Percentiles rank a stretch among this genome's conserved stretches.
These are phyloP conservation scores for Tiliqua scincoides DNA, from an alignment of 2,113 vertebrate genomes.

Conservation along the genomic window DNA sequence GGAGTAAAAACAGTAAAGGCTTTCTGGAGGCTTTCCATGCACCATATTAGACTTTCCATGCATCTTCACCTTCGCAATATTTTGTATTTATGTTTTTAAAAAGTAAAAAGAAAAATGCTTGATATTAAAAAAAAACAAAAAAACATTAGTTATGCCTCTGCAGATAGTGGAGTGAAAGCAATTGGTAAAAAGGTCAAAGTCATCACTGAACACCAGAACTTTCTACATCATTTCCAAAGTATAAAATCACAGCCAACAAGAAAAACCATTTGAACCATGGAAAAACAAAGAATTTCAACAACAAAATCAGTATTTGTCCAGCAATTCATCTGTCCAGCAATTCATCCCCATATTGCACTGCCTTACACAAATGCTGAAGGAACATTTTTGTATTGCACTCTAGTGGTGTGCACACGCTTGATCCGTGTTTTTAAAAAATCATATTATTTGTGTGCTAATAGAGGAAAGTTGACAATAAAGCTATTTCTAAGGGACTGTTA, in stretches of 20 bases:
- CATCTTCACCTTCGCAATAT: slow-evolving; percentile 5
- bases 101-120: not conserved
- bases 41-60: too few species aligned
- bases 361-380: slow-evolving; percentile 26
- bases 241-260: slow-evolving; percentile 13
- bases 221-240: slow-evolving; percentile 17
- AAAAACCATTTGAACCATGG: not conserved
- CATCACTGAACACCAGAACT: slow-evolving; percentile 20
- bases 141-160: slow-evolving; percentile 4
- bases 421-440: rapidly evolving
- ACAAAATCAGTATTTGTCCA: slow-evolving; percentile 39
- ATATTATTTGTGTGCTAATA: not conserved
- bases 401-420: not conserved
- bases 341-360: not conserved
- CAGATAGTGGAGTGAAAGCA: slow-evolving; percentile 7
- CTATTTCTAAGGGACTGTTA: slow-evolving; percentile 18
- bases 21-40: not conserved
- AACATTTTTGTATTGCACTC: not conserved
- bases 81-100: slow-evolving; percentile 6
- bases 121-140: not conserved
- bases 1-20: not conserved
- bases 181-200: slow-evolving; percentile 37
- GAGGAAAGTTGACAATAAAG: not conserved
- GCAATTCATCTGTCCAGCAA: slow-evolving; percentile 25
- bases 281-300: slow-evolving; percentile 9